Conservation (phyloP, 1,140 invertebrate genomes). For the Parapsyche elsis region DNA sequence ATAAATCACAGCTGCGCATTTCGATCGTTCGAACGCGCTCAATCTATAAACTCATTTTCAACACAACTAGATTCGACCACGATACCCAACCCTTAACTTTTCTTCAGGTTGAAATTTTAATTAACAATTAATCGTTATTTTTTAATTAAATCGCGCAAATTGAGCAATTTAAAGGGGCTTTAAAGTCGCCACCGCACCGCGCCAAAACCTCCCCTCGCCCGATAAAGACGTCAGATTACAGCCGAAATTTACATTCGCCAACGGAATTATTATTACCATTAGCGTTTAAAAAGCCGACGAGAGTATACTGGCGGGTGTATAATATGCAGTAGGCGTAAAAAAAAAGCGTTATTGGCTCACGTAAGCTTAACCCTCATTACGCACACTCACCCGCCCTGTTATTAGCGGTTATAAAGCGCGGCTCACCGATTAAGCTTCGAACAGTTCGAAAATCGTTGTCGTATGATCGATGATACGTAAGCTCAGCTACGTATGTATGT, state of each 20-base stretch:
- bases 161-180: not conserved
- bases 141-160: not conserved
- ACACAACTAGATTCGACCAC: too few species aligned
- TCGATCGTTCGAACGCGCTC: too few species aligned
- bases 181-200: not conserved
- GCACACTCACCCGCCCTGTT: slow-evolving; percentile 43
- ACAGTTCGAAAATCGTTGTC: too few species aligned
- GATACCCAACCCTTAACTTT: too few species aligned
- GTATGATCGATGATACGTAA: too few species aligned
- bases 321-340: not conserved
- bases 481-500: too few species aligned
- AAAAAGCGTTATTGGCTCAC: slow-evolving; percentile 45
- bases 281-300: too few species aligned
- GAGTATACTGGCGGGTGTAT: too few species aligned
- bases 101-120: not conserved
- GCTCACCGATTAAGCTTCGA: too few species aligned
- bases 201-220: not conserved
- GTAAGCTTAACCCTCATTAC: slow-evolving; percentile 47
- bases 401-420: slow-evolving; percentile 49
- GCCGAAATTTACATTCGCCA: not conserved
- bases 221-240: slow-evolving; percentile 49
- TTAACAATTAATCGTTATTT: not conserved
- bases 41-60: too few species aligned
- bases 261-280: too few species aligned
- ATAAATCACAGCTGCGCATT: too few species aligned